Base-by-base conservation (phyloP, 2,888 invertebrate species). In the Pammene fasciana region DNA sequence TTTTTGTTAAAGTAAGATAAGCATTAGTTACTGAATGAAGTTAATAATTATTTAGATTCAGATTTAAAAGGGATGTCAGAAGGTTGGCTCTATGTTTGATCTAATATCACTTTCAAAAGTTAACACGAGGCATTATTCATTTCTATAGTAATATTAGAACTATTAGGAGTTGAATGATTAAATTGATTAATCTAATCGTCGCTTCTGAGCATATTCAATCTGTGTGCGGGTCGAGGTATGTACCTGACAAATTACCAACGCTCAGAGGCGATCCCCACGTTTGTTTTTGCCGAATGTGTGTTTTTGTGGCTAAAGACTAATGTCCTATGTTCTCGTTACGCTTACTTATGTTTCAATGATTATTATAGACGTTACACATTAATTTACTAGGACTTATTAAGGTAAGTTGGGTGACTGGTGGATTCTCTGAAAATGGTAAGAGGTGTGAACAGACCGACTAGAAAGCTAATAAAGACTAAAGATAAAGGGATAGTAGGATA, bases 231-330 rank as follows among this genome's bases (percentile, higher is more conserved):
- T 72, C 76, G 56, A 68, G 52, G 65, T 13, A 60, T 46, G 78
- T 82, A 85, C 84, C 90, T 90, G 88, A 92, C 88, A 92, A 92
- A 92, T 91, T 87, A 91, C 87, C 86, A 74, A 75, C 81, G 85
- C 79, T 87, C 86, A 82, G 83, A 79, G 81, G 86, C 86, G 88
- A 89, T 89, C 87, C 86, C 81, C 86, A 83, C 88, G 87, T 89
- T 90, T 91, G 92, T 92, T 91, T 91, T 90, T 89, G 90, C 86
- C 86, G 88, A 88, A 83, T 87, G 87, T 83, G 82, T 86, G 87
- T 90, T 90, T 87, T 87, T 86, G 82, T 79, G 79, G 77, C 73
- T 78, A 74, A 78, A 82, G 86, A 88, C 90, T 90, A 90, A 92
- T 89, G 88, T 77, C 75, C 72, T 60, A 59, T 59, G 59, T 56